These are phyloP conservation scores for Carlito syrichta DNA, from an alignment of 2,113 vertebrate species.

Conservation along the genomic window DNA sequence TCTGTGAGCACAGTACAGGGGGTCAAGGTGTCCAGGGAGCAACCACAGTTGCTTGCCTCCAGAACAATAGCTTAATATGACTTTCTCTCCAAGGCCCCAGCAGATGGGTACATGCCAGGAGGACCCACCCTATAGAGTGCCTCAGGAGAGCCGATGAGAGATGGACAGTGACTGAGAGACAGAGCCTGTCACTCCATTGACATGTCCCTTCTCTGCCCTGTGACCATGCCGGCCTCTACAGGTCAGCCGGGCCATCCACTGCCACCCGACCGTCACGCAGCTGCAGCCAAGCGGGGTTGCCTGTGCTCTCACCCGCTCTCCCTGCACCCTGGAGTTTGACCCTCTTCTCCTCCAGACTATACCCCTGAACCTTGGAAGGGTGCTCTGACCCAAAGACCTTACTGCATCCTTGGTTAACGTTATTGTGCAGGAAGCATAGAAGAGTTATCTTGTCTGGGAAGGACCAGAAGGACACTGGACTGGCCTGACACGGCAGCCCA, in stretches of 20 bases:
- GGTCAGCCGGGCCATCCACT: fast-evolving
- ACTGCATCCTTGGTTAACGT: fast-evolving
- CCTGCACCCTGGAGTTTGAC: neutral
- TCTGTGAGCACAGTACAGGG: neutral
- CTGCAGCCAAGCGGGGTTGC: fast-evolving
- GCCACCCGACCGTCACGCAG: fast-evolving
- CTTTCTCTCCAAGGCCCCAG: too few species aligned
- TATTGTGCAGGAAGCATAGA: fast-evolving
- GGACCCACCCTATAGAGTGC: neutral
- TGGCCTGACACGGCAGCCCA: too few species aligned
- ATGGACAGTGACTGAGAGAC: fast-evolving
- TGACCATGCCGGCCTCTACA: neutral
- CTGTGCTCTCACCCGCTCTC: neutral
- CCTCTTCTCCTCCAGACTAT: neutral
- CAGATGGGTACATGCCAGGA: neutral
- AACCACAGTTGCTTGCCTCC: neutral
- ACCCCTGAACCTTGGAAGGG: neutral
- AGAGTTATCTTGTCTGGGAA: too few species aligned
- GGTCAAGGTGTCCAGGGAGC: fast-evolving
- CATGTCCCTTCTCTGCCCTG: too few species aligned
- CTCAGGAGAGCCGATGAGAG: neutral
- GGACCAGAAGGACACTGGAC: too few species aligned
- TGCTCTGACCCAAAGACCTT: neutral
- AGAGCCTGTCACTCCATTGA: fast-evolving
- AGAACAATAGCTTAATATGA: too few species aligned